Evolutionary conservation across 2,113 vertebrate species (phyloP).

Genomic region (Porphyrio hochstetteri): DNA sequence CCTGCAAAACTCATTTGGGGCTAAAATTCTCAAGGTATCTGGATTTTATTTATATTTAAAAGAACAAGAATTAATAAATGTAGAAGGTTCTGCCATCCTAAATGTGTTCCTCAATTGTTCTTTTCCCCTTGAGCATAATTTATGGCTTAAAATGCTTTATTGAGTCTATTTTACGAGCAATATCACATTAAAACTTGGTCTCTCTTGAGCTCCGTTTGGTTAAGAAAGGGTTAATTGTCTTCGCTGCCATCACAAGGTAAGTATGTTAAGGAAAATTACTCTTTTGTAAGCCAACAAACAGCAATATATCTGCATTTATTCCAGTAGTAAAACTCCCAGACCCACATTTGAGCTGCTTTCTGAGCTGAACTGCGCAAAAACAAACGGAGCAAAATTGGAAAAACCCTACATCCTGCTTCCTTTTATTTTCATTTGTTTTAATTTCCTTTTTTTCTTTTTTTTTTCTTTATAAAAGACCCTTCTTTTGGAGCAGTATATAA

Average conservation of each 20-base stretch:
- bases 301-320: constrained; percentile 38
- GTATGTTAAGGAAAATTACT: constrained; percentile 71
- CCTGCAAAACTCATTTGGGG: constrained; percentile 1
- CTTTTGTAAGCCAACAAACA: constrained; percentile 9
- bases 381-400: constrained; percentile 52
- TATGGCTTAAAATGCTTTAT: constrained; percentile 85
- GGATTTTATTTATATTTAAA: constrained; percentile 45
- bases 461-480: neutral
- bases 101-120: constrained; percentile 41
- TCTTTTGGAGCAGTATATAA: constrained; percentile 46
- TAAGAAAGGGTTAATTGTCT: constrained; percentile 69
- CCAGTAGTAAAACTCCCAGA: constrained; percentile 29
- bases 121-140: constrained; percentile 48
- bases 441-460: neutral
- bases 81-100: constrained; percentile 32
- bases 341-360: neutral
- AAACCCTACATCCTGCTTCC: neutral
- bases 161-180: constrained; percentile 58
- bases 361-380: constrained; percentile 22
- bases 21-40: constrained; percentile 42
- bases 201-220: constrained; percentile 71
- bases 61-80: constrained; percentile 13
- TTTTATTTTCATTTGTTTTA: neutral
- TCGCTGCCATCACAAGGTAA: constrained; percentile 80
- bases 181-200: constrained; percentile 55